Conservation (phyloP, 2,113 vertebrate species). For the Pygoscelis adeliae region DNA sequence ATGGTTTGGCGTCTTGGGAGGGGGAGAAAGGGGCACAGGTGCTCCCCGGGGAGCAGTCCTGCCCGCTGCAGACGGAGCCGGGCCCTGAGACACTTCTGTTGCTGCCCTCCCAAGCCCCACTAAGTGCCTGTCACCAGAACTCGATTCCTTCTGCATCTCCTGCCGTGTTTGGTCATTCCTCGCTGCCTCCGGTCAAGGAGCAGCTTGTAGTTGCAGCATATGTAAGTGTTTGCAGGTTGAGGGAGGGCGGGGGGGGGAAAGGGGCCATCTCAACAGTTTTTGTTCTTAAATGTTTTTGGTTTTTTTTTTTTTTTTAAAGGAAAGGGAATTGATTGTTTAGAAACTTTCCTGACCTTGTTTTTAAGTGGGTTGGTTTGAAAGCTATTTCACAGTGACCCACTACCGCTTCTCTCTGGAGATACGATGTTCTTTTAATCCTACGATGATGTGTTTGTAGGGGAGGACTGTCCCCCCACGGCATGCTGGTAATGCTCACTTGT, state of each 20-base stretch:
- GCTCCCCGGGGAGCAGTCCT: rapidly evolving
- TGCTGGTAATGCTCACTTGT: constrained; percentile 58
- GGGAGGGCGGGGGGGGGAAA: constrained; percentile 25
- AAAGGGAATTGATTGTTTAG: constrained; percentile 62
- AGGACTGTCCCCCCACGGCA: constrained; percentile 14
- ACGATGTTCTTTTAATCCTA: constrained; percentile 55
- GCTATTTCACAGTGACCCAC: neutral
- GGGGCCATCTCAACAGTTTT: constrained; percentile 41
- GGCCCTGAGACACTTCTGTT: neutral
- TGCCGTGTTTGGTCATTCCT: constrained; percentile 58
- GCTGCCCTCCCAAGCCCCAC: constrained; percentile 62
- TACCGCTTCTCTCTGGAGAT: constrained; percentile 19
- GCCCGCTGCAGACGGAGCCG: neutral
- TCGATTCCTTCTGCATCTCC: constrained; percentile 57
- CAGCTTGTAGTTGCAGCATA: constrained; percentile 57
- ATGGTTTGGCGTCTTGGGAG: constrained; percentile 11
- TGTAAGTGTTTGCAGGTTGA: constrained; percentile 58
- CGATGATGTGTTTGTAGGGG: constrained; percentile 52
- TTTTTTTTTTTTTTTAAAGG: neutral
- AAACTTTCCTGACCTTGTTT: constrained; percentile 47
- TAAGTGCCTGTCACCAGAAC: constrained; percentile 75
- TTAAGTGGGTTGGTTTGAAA: constrained; percentile 26
- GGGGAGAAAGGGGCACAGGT: neutral
- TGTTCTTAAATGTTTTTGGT: constrained; percentile 28
- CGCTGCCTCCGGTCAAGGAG: neutral